Percentiles rank a stretch among this genome's conserved stretches.
phyloP scores from a whole-genome alignment of 2,888 invertebrate species.

The Cabera pusaria region DNA sequence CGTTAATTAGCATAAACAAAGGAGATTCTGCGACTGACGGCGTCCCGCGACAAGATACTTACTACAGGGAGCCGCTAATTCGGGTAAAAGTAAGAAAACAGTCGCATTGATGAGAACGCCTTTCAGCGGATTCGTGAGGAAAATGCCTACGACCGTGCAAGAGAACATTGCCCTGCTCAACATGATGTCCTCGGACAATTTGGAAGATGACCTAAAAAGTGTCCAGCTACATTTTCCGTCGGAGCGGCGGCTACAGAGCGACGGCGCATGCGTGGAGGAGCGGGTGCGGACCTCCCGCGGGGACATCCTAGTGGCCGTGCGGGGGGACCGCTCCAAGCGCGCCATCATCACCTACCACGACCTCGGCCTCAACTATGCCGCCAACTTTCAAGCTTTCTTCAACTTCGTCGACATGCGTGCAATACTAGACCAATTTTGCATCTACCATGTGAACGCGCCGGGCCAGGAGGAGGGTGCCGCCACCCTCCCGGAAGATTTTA shows the following conservation, averaged over 20 bases:
- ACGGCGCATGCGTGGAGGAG: conserved; percentile 84
- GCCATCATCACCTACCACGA: conserved; percentile 99
- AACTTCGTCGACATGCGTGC: conserved; percentile 96
- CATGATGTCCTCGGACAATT: conserved; percentile 87
- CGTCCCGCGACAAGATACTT: conserved; percentile 21
- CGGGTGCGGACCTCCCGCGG: conserved; percentile 96
- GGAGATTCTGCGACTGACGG: conserved; percentile 26
- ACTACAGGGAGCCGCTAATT: conserved; percentile 31
- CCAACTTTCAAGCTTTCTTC: conserved; percentile 97
- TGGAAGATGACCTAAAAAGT: conserved; percentile 96
- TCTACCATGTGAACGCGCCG: conserved; percentile 99
- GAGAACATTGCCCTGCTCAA: conserved; percentile 85
- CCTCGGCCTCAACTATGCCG: conserved; percentile 98
- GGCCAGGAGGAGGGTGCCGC: conserved; percentile 98
- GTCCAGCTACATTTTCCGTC: conserved; percentile 95
- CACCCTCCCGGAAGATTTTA: conserved; percentile 92
- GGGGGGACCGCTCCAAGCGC: conserved; percentile 95
- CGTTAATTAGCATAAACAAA: conserved; percentile 54
- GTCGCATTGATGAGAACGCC: conserved; percentile 40
- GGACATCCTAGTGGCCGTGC: conserved; percentile 95
- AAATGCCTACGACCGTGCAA: conserved; percentile 71
- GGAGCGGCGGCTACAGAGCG: conserved; percentile 83
- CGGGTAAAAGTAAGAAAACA: conserved; percentile 29
- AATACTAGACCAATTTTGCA: conserved; percentile 96
- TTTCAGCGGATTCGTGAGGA: conserved; percentile 39